Evolutionary conservation across 2,888 invertebrate genomes (phyloP), one percentile per base, ranked within the genome.

Genomic region (Drosophila multiciliata): DNA sequence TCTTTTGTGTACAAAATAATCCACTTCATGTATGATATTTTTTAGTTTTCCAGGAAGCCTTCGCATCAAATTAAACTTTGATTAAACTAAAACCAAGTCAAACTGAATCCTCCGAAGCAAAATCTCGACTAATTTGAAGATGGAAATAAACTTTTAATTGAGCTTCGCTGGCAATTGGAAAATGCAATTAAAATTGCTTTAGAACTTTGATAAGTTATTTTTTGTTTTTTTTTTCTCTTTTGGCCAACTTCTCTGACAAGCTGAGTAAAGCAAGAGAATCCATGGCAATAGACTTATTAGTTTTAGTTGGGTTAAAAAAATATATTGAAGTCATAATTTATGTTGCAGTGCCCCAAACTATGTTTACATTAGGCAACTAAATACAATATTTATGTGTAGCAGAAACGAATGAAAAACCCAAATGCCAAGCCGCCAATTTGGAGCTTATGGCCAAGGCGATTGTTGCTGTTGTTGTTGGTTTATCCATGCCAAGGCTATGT

Each of bases 401-500:
- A 45, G 45, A 40, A 59, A 36, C n/a, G 49, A n/a, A 45, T 50
- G 40, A 42, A 50, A 50, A 61, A 50, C 57, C 55, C 60, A 64
- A 66, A 71, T 81, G 79, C 80, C 69, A 75, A 71, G 33, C 62
- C 40, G 58, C 49, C 62, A 64, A 82, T 72, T 67, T 71, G 29
- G 42, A 68, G 69, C 80, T 73, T 82, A 72, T 75, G 70, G 69
- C 83, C 83, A 78, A 82, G 75, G 70, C 84, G 75, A 69, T 61
- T 67, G 55, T 36, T 64, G 67, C 54, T 60, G n/a, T 40, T 26
- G 36, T 48, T 32, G 17, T 58, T 17, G 38, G 36, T 48, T 38
- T 45, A 52, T 83, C 78, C 52, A 65, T 84, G 85, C 83, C 87
- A 84, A 87, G 84, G 87, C 87, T 86, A 73, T 36, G 60, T 58